Evolutionary conservation across 2,888 invertebrate species (phyloP).

Genomic region (Volucella zonaria): DNA sequence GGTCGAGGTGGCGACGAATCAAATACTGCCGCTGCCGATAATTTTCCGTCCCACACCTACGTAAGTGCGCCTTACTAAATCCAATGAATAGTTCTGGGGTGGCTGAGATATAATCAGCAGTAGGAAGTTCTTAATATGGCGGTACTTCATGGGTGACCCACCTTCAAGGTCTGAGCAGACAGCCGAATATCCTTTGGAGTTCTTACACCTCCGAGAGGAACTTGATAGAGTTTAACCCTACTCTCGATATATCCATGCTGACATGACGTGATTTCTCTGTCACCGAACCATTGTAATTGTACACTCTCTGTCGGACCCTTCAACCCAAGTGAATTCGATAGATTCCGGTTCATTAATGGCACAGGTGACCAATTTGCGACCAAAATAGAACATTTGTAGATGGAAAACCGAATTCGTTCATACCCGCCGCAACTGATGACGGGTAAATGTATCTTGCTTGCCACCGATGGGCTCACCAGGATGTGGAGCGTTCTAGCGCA

Average conservation of each 20-base stretch:
- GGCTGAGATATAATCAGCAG: slow-evolving; percentile 4
- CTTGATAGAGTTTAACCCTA: slow-evolving; percentile 10
- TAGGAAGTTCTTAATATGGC: slow-evolving; percentile 30
- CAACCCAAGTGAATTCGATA: too few species aligned
- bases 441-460: background rate
- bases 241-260: slow-evolving; percentile 55
- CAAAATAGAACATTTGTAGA: slow-evolving; percentile 47
- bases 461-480: too few species aligned
- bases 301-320: slow-evolving; percentile 37
- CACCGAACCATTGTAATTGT: slow-evolving; percentile 58
- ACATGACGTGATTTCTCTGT: slow-evolving; percentile 44
- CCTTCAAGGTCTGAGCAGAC: slow-evolving; percentile 37
- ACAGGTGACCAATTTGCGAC: slow-evolving; percentile 42
- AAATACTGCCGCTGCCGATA: slow-evolving; percentile 3
- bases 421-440: background rate
- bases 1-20: slow-evolving; percentile 12
- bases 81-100: slow-evolving; percentile 49
- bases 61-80: slow-evolving; percentile 49
- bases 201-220: slow-evolving; percentile 50
- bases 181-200: slow-evolving; percentile 40
- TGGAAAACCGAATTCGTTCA: background rate
- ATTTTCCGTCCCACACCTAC: slow-evolving; percentile 22
- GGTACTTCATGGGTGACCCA: slow-evolving; percentile 42
- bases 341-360: too few species aligned
- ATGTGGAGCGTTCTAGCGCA: background rate